Base-by-base conservation (phyloP, 1,140 invertebrate species). In the Heliothis virescens region DNA sequence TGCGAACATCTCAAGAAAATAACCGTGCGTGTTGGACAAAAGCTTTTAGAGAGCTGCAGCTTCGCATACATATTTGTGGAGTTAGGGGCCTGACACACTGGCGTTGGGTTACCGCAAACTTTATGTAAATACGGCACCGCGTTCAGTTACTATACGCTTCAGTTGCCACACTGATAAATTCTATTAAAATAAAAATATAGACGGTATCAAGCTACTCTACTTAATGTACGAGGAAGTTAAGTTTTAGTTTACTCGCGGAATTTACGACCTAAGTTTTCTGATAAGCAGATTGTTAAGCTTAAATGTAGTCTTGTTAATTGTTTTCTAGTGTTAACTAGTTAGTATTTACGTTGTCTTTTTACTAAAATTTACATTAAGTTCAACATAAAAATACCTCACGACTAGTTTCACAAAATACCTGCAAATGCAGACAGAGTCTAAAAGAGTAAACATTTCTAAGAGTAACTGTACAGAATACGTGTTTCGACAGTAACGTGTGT, bases 1-100 rank as follows among this genome's bases (percentile, higher is more conserved):
- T 82, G 79, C 62, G 81, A 83, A 82, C 76, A 82, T 89, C 79
- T 83, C 81, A 76, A 84, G 86, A 74, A 87, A 87, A 86, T 86
- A 87, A 85, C 82, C 74, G 63, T 71, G 77, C 62, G 79, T 80
- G 69, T 86, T 84, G 81, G 82, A 85, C 84, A 83, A 90, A 90
- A 90, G 89, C 87, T 90, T 90, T 90, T 89, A 89, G 86, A 86
- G 80, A 83, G 83, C 82, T 74, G 79, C 75, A 80, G 84, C 85
- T 83, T 74, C 62, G 80, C 78, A 74, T 72, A 83, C 65, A 41
- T 79, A 77, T 78, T 78, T 81, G 50, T 74, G 9, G n/a, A 76
- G 55, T 80, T 67, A 84, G 73, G 62, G 21, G 41, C 21, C 47
- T 82, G 65, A 76, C 81, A 79, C 63, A 76, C 63, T 12, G 52